Percentiles rank a stretch among this genome's conserved stretches.
These are phyloP conservation scores for Pygoscelis adeliae DNA, from an alignment of 2,113 vertebrate genomes.

Conservation along the genomic window DNA sequence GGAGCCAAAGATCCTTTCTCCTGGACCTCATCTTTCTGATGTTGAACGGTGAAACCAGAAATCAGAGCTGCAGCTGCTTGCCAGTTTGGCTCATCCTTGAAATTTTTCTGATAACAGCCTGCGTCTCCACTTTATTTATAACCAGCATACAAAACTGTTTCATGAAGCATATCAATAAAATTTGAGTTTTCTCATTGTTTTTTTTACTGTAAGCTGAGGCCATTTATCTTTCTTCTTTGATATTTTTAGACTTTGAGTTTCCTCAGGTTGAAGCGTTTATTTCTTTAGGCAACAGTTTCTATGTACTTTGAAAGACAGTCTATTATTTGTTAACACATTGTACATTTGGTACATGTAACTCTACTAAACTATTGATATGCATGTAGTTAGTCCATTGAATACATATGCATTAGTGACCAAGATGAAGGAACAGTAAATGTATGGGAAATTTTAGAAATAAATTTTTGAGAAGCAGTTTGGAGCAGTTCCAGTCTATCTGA, in stretches of 20 bases:
- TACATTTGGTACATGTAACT: neutral
- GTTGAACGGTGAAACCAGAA: neutral
- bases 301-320: neutral
- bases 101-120: neutral
- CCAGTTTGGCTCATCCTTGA: neutral
- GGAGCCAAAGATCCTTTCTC: neutral
- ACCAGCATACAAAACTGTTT: neutral
- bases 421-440: neutral
- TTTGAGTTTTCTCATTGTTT: neutral
- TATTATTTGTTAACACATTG: neutral
- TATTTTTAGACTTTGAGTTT: neutral
- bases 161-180: neutral
- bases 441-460: neutral
- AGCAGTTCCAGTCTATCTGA: slow-evolving; percentile 55
- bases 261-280: neutral
- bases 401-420: neutral
- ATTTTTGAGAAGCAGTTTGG: slow-evolving; percentile 20
- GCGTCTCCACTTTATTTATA: neutral
- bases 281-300: neutral
- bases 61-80: neutral
- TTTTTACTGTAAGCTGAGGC: neutral
- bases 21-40: neutral
- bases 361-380: neutral
- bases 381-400: neutral
- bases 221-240: neutral